phyloP scores from a whole-genome alignment of 2,888 invertebrate genomes.

The Cosmorhoe ocellata region DNA sequence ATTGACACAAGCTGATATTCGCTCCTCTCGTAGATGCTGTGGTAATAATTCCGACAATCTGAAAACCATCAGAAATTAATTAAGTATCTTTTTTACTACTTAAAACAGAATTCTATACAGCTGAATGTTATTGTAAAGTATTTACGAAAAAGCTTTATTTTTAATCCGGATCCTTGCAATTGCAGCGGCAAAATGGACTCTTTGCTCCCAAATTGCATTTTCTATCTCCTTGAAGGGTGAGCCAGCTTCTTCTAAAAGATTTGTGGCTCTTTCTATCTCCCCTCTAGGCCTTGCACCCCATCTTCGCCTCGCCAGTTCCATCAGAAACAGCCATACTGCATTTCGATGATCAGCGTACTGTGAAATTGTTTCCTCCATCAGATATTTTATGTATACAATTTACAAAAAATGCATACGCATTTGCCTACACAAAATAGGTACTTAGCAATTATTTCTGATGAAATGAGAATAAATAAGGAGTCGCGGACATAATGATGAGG shows the following conservation, averaged over 20 bases:
- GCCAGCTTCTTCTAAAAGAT: slow-evolving; percentile 56
- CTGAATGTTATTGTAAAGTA: slow-evolving; percentile 13
- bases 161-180: slow-evolving; percentile 89
- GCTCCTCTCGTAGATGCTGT: slow-evolving; percentile 86
- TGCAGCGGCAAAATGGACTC: slow-evolving; percentile 88
- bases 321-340: slow-evolving; percentile 85
- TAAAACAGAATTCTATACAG: not conserved
- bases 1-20: slow-evolving; percentile 81
- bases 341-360: slow-evolving; percentile 60
- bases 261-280: slow-evolving; percentile 55
- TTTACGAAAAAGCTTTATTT: slow-evolving; percentile 85
- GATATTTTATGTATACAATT: not conserved
- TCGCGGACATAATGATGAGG: slow-evolving; percentile 12
- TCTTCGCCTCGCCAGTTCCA: slow-evolving; percentile 86
- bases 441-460: too few species aligned
- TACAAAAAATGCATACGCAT: not conserved
- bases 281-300: slow-evolving; percentile 70
- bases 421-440: too few species aligned
- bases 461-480: too few species aligned
- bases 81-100: not conserved
- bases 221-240: slow-evolving; percentile 81
- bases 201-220: slow-evolving; percentile 83
- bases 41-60: slow-evolving; percentile 87
- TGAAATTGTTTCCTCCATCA: not conserved
- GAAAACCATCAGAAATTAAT: slow-evolving; percentile 16